Conservation (phyloP, 92 coral and sea anemone species). For the Paramuricea clavata region DNA sequence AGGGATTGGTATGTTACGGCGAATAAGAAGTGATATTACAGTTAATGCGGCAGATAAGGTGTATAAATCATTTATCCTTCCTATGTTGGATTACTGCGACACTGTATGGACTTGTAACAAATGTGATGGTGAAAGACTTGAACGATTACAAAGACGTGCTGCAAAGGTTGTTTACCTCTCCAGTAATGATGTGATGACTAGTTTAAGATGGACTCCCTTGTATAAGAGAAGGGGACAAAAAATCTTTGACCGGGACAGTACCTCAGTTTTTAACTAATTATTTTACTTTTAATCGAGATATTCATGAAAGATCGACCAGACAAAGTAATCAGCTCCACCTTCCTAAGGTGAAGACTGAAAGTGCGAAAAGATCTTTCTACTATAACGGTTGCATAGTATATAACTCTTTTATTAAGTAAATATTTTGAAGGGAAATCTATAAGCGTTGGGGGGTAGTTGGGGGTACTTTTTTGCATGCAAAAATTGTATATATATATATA, state of each 20-base stretch:
- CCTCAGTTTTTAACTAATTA: constrained; percentile 60
- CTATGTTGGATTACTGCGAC: constrained; percentile 54
- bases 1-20: constrained; percentile 51
- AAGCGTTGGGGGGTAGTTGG: too few species aligned
- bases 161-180: constrained; percentile 32
- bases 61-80: constrained; percentile 54
- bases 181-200: constrained; percentile 47
- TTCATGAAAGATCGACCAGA: constrained; percentile 46
- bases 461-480: too few species aligned
- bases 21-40: constrained; percentile 43
- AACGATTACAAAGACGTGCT: constrained; percentile 58
- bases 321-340: constrained; percentile 50
- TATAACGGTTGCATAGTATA: constrained; percentile 35
- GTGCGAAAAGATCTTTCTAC: constrained; percentile 64
- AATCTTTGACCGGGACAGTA: constrained; percentile 34
- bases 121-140: constrained; percentile 17
- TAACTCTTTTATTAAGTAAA: background rate
- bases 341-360: constrained; percentile 65
- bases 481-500: too few species aligned
- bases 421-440: background rate
- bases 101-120: constrained; percentile 59
- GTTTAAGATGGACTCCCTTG: constrained; percentile 48
- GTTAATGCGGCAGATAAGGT: constrained; percentile 45
- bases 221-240: constrained; percentile 35
- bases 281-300: constrained; percentile 44